Conservation (phyloP, 1,140 invertebrate species). For the Sesamia nonagrioides region DNA sequence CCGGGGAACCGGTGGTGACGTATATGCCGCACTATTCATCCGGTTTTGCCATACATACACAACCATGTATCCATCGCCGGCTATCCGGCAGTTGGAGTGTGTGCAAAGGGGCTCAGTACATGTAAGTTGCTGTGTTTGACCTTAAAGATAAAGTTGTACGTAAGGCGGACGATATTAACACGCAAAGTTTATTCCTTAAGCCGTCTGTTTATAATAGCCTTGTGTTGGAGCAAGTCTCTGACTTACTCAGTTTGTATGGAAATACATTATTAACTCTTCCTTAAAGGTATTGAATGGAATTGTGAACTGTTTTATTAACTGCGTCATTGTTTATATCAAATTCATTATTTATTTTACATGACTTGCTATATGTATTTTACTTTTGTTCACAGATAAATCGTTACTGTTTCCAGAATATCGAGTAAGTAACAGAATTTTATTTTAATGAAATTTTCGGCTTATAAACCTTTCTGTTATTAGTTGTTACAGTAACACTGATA, state of each 20-base stretch:
- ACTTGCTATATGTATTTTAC: not conserved
- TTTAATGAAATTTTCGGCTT: too few species aligned
- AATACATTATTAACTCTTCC: too few species aligned
- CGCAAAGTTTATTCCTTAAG: constrained; percentile 7
- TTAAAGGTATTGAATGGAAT: too few species aligned
- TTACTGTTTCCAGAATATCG: not conserved
- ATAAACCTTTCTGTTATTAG: too few species aligned
- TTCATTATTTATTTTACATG: not conserved
- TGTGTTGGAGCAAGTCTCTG: not conserved
- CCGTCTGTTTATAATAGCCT: not conserved
- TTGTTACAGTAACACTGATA: too few species aligned
- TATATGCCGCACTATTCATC: too few species aligned
- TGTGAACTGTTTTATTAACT: too few species aligned
- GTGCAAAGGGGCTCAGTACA: not conserved
- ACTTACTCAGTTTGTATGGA: not conserved
- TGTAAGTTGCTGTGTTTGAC: not conserved
- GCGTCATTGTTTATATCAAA: too few species aligned
- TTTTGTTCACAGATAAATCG: constrained; percentile 4
- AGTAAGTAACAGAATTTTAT: not conserved
- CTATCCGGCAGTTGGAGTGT: not conserved
- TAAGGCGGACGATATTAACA: not conserved
- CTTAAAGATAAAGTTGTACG: not conserved
- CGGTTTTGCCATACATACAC: too few species aligned
- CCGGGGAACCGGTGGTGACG: too few species aligned
- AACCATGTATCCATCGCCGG: not conserved